Base-by-base conservation (phyloP, 2,113 vertebrate genomes). In the Carollia perspicillata region DNA sequence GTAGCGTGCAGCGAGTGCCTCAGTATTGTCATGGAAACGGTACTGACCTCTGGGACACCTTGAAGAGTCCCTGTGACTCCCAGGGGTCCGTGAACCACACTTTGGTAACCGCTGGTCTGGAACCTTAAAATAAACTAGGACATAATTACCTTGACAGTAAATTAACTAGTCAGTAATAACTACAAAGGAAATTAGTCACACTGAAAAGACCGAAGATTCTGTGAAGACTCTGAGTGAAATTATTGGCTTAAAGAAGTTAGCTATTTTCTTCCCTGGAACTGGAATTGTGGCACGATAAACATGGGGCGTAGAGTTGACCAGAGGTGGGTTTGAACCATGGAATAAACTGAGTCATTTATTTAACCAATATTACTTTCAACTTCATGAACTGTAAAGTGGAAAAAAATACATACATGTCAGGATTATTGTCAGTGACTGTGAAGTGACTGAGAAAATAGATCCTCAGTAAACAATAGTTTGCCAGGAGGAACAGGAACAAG, bases 161-260 rank as follows among this genome's bases (percentile, higher is more conserved):
- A 84, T 87, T 22, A 63, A 85, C 42, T 72, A 37, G 17, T 75
- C 30, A 86, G 20, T 85, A 68, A 60, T 89, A 93, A 81, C 58
- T 69, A 68, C 80, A 95, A 93, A 90, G 11, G 30, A 90, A 60
- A 74, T 86, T 89, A 84, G 47, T 94, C 35, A 80, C 35, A 65
- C 55, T 80, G 75, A 81, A 85, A 33, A 93, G 18, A 51, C 72
- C 51, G 79, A 22, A 69, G 30, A 40, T 75, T 85, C 18, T 89
- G 2, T 93, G 74, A 89, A 85, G 44, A 81, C 6, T 2, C 26
- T 63, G 47, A 78, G 65, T 89, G 26, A 66, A 65, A 40, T 75
- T 92, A 47, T 16, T 75, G 49, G 30, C 47, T 69, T 90, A 37
- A 81, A 80, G 13, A 63, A 78, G 53, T 53, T 35, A 40, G 5